These are phyloP conservation scores for Antechinus stuartii DNA, from an alignment of 2,113 vertebrate species.

Conservation along the genomic window DNA sequence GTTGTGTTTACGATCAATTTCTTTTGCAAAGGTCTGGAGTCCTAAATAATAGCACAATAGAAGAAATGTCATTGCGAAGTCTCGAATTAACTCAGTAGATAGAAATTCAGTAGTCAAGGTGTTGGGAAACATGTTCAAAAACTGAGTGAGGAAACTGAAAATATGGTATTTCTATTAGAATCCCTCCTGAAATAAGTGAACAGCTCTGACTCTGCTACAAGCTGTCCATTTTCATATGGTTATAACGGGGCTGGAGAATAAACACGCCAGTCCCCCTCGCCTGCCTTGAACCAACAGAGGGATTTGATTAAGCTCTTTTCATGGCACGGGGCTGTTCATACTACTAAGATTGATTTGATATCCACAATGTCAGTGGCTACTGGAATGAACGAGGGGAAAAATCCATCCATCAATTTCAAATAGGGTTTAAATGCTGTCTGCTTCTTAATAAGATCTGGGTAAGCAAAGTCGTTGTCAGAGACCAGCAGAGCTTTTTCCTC, in stretches of 20 bases:
- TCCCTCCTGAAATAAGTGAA: conserved; percentile 39
- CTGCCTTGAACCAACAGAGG: conserved; percentile 14
- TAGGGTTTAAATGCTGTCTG: conserved; percentile 60
- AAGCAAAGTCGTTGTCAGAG: background rate
- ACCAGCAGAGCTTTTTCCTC: background rate
- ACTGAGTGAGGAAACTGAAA: conserved; percentile 56
- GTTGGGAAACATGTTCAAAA: background rate
- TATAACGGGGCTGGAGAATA: conserved; percentile 61
- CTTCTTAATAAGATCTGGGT: conserved; percentile 24
- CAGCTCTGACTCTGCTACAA: conserved; percentile 29
- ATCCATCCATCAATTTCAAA: conserved; percentile 28
- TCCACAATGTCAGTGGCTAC: background rate
- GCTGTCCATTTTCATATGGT: conserved; percentile 66
- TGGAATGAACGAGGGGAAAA: background rate
- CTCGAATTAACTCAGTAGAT: background rate
- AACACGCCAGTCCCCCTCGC: conserved; percentile 21
- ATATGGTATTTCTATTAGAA: background rate
- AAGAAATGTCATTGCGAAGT: background rate
- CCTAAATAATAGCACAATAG: background rate
- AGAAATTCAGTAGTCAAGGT: background rate
- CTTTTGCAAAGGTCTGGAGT: background rate
- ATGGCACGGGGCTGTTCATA: background rate
- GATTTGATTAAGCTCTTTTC: conserved; percentile 59
- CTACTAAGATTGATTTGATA: conserved; percentile 36
- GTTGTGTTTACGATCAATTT: accelerated